Percentiles rank a stretch among this genome's conserved stretches.
Conservation (phyloP, 2,113 vertebrate species). For the Centropristis striata region DNA sequence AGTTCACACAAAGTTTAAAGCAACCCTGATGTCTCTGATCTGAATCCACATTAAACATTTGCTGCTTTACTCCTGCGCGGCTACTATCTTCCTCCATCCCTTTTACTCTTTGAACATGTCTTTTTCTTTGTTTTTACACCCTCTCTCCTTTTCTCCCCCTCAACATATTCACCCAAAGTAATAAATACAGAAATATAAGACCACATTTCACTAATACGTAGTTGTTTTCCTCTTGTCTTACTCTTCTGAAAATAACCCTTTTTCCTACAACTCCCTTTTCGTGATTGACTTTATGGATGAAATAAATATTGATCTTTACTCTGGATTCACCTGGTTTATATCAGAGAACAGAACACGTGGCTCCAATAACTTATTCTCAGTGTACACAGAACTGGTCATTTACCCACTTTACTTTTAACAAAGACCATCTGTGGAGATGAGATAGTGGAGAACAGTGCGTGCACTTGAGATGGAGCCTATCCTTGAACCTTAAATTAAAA, state of each 20-base stretch:
- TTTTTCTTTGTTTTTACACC: slow-evolving; percentile 7
- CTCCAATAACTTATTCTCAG: slow-evolving; percentile 15
- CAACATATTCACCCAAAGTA: neutral
- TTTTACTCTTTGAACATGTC: slow-evolving; percentile 17
- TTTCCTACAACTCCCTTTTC: neutral
- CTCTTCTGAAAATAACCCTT: neutral
- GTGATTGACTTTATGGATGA: neutral
- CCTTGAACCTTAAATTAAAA: slow-evolving; percentile 15
- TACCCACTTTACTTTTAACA: slow-evolving; percentile 29
- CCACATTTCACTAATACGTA: neutral
- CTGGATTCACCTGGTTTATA: slow-evolving; percentile 24
- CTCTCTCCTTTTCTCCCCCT: neutral
- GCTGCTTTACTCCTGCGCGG: neutral
- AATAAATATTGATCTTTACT: slow-evolving; percentile 23
- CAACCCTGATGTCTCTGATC: slow-evolving; percentile 51
- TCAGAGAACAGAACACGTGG: slow-evolving; percentile 12
- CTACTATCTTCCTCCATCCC: neutral
- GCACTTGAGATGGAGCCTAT: neutral
- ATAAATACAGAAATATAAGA: slow-evolving; percentile 4
- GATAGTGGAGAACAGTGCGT: slow-evolving; percentile 12
- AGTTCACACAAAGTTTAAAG: slow-evolving; percentile 62
- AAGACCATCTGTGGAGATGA: slow-evolving; percentile 41
- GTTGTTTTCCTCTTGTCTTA: neutral
- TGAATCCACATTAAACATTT: slow-evolving; percentile 44
- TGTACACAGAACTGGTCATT: slow-evolving; percentile 5